Conservation (phyloP, 2,797 vertebrate genomes). For the Crenichthys baileyi region DNA sequence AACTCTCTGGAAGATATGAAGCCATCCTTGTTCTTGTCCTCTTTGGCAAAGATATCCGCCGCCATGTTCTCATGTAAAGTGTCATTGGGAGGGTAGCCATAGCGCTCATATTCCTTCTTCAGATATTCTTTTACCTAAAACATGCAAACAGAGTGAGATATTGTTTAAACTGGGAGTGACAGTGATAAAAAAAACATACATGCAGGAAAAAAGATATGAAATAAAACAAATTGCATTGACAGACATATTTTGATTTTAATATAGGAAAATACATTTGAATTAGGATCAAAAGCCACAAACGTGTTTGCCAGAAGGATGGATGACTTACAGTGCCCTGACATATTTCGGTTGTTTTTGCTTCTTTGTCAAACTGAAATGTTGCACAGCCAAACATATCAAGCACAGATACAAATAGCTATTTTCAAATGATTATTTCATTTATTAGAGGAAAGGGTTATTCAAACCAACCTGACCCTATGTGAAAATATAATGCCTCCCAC, state of each 20-base stretch:
- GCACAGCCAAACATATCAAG: not conserved
- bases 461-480: not conserved
- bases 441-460: not conserved
- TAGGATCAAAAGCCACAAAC: not conserved
- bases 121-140: slow-evolving; percentile 92
- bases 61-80: slow-evolving; percentile 92
- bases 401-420: not conserved
- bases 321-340: not conserved
- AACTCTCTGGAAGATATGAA: slow-evolving; percentile 97
- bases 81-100: slow-evolving; percentile 91
- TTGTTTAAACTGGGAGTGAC: not conserved
- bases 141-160: not conserved
- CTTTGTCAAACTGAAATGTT: too few relatives aligned
- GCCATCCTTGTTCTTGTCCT: slow-evolving; percentile 94
- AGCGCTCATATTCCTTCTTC: slow-evolving; percentile 92
- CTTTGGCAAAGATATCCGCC: slow-evolving; percentile 93
- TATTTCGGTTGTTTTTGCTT: not conserved
- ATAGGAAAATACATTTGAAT: too few relatives aligned
- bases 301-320: not conserved
- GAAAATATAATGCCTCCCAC: not conserved
- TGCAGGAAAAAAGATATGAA: not conserved
- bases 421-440: not conserved
- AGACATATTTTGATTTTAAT: too few relatives aligned
- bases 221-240: not conserved
- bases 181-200: not conserved